These are phyloP conservation scores for Strix aluco DNA, from an alignment of 2,113 vertebrate species.

Conservation along the genomic window DNA sequence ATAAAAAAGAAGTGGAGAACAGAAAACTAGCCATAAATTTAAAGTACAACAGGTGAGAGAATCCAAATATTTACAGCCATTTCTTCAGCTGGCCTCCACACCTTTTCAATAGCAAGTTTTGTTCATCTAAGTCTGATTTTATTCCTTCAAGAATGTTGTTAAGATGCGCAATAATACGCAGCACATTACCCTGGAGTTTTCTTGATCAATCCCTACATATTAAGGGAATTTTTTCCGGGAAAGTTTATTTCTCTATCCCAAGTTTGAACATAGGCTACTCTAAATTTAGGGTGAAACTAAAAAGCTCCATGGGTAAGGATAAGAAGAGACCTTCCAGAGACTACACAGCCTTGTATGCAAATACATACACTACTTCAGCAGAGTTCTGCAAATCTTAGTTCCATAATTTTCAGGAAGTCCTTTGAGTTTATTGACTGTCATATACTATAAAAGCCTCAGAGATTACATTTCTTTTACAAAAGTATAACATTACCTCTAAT, in stretches of 20 bases:
- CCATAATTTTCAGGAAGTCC: neutral
- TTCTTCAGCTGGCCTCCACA: neutral
- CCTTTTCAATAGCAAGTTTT: neutral
- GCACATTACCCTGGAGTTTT: neutral
- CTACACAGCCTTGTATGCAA: neutral
- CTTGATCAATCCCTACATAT: neutral
- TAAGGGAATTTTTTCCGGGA: neutral
- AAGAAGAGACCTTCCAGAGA: neutral
- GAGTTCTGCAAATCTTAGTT: neutral
- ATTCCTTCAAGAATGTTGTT: neutral
- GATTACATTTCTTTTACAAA: neutral
- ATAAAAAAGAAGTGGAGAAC: neutral
- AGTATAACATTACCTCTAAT: neutral
- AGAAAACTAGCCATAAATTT: neutral
- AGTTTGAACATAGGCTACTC: neutral
- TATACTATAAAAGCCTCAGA: neutral
- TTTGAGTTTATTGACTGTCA: neutral
- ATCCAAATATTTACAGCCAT: neutral
- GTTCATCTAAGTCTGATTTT: neutral
- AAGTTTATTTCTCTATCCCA: neutral
- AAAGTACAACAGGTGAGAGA: neutral
- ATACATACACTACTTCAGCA: neutral
- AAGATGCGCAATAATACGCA: neutral
- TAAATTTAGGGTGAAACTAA: neutral
- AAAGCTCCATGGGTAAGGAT: neutral